A percentile compares a stretch with the other conserved stretches of the same genome.
phyloP scores from a whole-genome alignment of 2,113 vertebrate genomes.

The Sprattus sprattus region DNA sequence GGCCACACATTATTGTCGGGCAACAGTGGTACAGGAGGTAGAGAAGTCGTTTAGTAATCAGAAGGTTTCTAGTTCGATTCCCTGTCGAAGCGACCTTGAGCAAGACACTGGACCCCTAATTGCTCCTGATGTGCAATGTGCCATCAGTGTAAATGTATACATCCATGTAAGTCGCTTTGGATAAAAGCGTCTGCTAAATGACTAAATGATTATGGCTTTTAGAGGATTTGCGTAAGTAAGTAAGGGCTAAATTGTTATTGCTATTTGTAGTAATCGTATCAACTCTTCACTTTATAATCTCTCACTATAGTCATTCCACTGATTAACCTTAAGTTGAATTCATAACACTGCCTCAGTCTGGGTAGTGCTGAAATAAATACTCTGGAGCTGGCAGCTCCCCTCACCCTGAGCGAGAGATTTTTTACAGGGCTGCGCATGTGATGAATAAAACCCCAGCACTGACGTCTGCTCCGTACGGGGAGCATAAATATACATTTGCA shows the following conservation, averaged over 20 bases:
- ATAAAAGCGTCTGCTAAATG: no score
- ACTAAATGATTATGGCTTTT: no score
- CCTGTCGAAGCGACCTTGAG: no score
- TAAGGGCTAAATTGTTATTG: background rate
- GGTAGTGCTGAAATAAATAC: background rate
- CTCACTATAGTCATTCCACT: background rate
- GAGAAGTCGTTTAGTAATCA: no score
- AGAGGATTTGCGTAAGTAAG: background rate
- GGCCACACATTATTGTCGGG: no score
- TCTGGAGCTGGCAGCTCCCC: background rate
- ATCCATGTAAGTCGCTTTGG: no score
- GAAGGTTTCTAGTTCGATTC: no score
- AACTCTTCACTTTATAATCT: background rate
- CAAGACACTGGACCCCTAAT: no score
- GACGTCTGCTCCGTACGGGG: slow-evolving; percentile 15
- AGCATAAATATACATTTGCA: slow-evolving; percentile 26
- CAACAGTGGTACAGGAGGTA: no score
- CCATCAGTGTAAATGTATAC: no score
- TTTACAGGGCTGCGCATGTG: slow-evolving; percentile 24
- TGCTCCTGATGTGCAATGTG: no score
- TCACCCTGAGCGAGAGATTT: slow-evolving; percentile 10
- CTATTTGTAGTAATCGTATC: background rate
- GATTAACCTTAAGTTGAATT: background rate
- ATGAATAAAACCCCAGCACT: slow-evolving; percentile 26
- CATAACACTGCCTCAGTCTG: background rate